A percentile compares a stretch with the other conserved stretches of the same genome.
Evolutionary conservation across 2,797 vertebrate genomes (phyloP).

Genomic region (Sebastes dallii): DNA sequence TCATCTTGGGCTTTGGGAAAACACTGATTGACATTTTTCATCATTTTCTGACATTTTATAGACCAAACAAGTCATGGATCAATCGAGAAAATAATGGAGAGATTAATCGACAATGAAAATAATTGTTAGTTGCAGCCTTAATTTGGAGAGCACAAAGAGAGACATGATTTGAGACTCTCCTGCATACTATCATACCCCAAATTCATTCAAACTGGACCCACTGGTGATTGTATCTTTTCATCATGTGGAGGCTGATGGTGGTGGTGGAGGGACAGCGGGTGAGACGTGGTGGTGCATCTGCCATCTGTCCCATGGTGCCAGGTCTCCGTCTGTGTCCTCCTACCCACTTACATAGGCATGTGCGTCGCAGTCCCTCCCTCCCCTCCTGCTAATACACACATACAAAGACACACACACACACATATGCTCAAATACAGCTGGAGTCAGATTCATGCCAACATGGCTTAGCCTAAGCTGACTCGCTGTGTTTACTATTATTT

Average conservation of each 20-base stretch:
- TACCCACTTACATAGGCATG: slow-evolving; percentile 28
- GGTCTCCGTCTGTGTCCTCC: slow-evolving; percentile 33
- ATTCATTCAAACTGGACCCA: slow-evolving; percentile 19
- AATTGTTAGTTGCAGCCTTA: neutral
- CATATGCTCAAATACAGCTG: slow-evolving; percentile 39
- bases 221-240: slow-evolving; percentile 27
- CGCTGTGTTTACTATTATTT: slow-evolving; percentile 58
- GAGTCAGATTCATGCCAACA: slow-evolving; percentile 44
- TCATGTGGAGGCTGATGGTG: neutral
- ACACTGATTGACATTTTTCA: too few species aligned
- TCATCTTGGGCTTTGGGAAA: too few species aligned
- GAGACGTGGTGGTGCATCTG: slow-evolving; percentile 27
- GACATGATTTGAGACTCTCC: slow-evolving; percentile 9
- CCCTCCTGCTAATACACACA: slow-evolving; percentile 2
- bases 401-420: neutral
- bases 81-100: too few species aligned
- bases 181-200: slow-evolving; percentile 12
- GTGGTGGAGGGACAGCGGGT: neutral
- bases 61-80: too few species aligned
- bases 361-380: neutral
- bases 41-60: accelerated
- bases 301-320: slow-evolving; percentile 57
- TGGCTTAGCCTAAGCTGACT: slow-evolving; percentile 46
- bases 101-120: too few species aligned
- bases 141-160: neutral